phyloP scores from a whole-genome alignment of 2,113 vertebrate species.

The Bolborhynchus lineola region DNA sequence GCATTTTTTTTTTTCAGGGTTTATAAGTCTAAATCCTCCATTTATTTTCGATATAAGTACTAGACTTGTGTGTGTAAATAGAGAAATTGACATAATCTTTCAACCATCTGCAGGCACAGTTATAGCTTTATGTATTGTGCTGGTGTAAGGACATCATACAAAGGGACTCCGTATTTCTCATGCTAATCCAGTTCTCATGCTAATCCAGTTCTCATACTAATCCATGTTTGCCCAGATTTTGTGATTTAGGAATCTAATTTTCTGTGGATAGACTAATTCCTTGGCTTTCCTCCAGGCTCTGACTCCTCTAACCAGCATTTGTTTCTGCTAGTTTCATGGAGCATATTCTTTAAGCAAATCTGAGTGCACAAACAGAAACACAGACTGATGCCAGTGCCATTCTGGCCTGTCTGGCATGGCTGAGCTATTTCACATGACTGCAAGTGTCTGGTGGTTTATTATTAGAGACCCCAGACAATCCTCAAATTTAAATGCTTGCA shows the following conservation, averaged over 20 bases:
- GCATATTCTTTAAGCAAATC: neutral
- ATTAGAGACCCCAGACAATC: neutral
- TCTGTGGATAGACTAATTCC: constrained; percentile 1
- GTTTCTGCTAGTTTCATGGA: neutral
- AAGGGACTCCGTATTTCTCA: neutral
- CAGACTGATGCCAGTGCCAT: neutral
- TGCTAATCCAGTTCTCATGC: constrained; percentile 22
- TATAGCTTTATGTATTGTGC: constrained; percentile 21
- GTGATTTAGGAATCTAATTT: neutral
- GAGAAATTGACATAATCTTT: constrained; percentile 37
- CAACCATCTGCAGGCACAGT: neutral
- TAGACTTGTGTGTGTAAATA: neutral
- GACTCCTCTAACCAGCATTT: neutral
- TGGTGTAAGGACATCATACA: neutral
- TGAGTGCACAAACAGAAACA: neutral
- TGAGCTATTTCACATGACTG: constrained; percentile 51
- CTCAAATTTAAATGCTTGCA: neutral
- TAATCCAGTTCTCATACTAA: constrained; percentile 43
- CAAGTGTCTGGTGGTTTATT: neutral
- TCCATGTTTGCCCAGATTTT: constrained; percentile 32
- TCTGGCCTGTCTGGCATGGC: neutral
- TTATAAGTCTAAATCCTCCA: constrained; percentile 2
- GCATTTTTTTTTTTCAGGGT: neutral
- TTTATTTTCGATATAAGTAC: constrained; percentile 32
- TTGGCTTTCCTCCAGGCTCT: neutral